Base-by-base conservation (phyloP, 2,888 invertebrate species). In the Hyles lineata region DNA sequence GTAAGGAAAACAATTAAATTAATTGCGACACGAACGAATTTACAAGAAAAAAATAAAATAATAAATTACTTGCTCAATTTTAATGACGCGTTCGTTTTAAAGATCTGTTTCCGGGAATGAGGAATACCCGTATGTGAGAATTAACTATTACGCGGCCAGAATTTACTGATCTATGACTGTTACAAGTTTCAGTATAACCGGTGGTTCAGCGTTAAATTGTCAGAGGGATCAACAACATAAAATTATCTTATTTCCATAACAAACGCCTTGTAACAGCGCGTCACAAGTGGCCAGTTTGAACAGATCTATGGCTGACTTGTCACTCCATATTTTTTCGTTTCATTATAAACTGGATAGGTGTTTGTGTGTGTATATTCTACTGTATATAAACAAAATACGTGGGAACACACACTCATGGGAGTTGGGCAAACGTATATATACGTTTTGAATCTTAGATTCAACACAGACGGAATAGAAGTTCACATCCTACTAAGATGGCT, bases 401-500 rank as follows among this genome's bases (percentile, higher is more conserved):
- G n/a, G 55, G n/a, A 8, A n/a, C 55, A 3, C 55, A 17, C 17
- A 55, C 55, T 55, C 55, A n/a, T 55, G n/a, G 55, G 17, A n/a
- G 55, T 19, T 67, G 25, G 15, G 6, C 43, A 60, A 15, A 43
- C 43, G 43, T 67, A 67, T 67, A 67, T 23, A 67, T 50, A 67
- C 50, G 43, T 25, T 63, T 55, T 29, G 55, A 70, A 29, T 43
- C 9, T 61, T 32, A 72, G 70, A 59, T 52, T 43, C 25, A 25
- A 70, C 19, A 52, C 35, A 60, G 23, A 62, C n/a, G 29, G 43
- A 62, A 11, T 43, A 21, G 32, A 61, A 50, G 21, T 61, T 23
- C 29, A 58, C 29, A 63, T 32, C 60, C 29, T 43, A 9, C 43
- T 29, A 79, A 77, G 71, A 84, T 85, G 84, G 79, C 78, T 43